Conservation (phyloP, 92 coral and sea anemone genomes). For the Siderastrea siderea region DNA sequence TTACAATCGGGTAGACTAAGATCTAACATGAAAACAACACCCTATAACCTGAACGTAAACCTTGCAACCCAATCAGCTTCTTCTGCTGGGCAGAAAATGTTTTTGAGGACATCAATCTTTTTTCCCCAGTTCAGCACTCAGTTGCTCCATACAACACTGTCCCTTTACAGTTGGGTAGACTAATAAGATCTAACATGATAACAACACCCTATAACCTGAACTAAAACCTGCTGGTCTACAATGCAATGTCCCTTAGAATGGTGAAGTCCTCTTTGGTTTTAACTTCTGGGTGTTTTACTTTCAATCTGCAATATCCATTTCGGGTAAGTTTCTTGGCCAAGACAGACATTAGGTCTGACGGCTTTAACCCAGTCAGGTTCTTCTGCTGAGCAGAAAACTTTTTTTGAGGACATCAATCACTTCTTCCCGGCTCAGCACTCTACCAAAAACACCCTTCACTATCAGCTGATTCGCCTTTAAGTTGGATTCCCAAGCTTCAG, state of each 20-base stretch:
- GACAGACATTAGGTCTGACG: slow-evolving; percentile 46
- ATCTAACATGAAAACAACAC: no score
- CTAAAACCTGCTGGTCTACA: slow-evolving; percentile 28
- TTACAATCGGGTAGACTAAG: no score
- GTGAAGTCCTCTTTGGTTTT: slow-evolving; percentile 53
- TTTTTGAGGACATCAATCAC: slow-evolving; percentile 37
- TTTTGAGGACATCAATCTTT: no score
- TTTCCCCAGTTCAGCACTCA: no score
- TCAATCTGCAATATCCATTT: slow-evolving; percentile 32
- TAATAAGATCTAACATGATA: no score
- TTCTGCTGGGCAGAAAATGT: no score
- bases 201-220: neutral
- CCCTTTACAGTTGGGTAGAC: no score
- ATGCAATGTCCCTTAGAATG: slow-evolving; percentile 29
- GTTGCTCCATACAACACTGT: no score
- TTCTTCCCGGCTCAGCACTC: slow-evolving; percentile 49
- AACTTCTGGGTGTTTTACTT: slow-evolving; percentile 28
- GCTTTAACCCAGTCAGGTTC: slow-evolving; percentile 47
- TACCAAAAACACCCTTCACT: slow-evolving; percentile 46
- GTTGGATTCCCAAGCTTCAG: slow-evolving; percentile 27
- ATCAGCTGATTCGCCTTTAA: slow-evolving; percentile 34
- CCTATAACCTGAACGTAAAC: neutral
- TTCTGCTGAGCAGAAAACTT: slow-evolving; percentile 42
- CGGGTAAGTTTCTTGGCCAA: slow-evolving; percentile 42
- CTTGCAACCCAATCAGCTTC: neutral